Base-by-base conservation (phyloP, 2,113 vertebrate species). In the Perca fluviatilis region DNA sequence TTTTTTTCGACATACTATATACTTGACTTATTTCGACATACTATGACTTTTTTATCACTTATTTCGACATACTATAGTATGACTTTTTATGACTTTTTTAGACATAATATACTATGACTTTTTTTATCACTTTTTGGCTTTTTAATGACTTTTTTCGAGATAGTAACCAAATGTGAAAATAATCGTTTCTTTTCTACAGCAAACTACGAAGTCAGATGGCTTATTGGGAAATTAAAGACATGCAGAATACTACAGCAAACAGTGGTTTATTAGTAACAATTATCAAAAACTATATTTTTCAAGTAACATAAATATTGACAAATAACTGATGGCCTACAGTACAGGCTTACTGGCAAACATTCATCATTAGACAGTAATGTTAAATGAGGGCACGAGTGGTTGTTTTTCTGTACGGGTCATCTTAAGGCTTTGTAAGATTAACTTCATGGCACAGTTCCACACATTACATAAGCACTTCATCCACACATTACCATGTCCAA, bases 191-290 rank as follows among this genome's bases (percentile, higher is more conserved):
- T 30, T 40, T 61, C 49, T 21, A 57, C 3, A 23, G 43, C 23
- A 58, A 77, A 74, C 7, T 61, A 21, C 5, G 57, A 43, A 80
- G 27, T 3, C n/a, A 47, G 51, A 56, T 16, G 6, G 18, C 8
- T 64, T 67, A 27, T 7, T 10, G 12, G 80, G 61, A 53, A 66
- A 40, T 30, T 13, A 63, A 49, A 60, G 8, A 63, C 4, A 33
- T 23, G 21, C 18, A 49, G 14, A 56, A 18, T 46, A 50, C 14
- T 58, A 27, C 43, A 83, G 30, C 46, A 75, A 70, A 81, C 7
- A 82, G 79, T 77, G 23, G 49, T 92, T 90, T 90, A 89, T 90
- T 90, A 89, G 77, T 86, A 86, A 84, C 56, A 83, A 46, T 13
- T 58, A 86, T 66, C 56, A 23, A 83, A 71, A 75, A 73, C 47